Evolutionary conservation across 2,113 vertebrate genomes (phyloP), one percentile per base, ranked within the genome.

Genomic region (Hippocampus mohnikei): DNA sequence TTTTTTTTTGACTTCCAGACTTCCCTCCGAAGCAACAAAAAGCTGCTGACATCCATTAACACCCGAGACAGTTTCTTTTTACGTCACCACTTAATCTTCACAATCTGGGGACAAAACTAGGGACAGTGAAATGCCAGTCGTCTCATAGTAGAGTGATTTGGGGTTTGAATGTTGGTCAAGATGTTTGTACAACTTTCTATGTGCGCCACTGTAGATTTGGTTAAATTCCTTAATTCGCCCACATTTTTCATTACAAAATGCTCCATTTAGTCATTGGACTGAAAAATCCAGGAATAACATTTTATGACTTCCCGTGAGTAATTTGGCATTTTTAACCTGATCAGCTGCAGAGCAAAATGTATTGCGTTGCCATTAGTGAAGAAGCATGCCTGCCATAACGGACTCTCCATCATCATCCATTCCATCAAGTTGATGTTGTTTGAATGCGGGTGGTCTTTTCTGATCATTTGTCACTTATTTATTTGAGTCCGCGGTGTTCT

Each of bases 21-120:
- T 15, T 2, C 56, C 25, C 12, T 29, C 13, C 25, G 8, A 59
- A 60, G 58, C 27, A 29, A 60, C 27, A 60, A 20, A 18, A 37
- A 60, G 27, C 58, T 60, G 56, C 27, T 60, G 27, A 60, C 58
- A 60, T 20, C 58, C 27, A 60, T 60, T 60, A 60, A 33, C 27
- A 33, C 27, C 37, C 18, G 58, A 60, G 58, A 18, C 58, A 60
- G 27, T 60, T 60, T 60, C 27, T 3, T 60, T 60, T 60, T 29
- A 60, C 15, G 27, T 29, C 27, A 33, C 25, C 58, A 60, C 7
- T 33, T 60, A 33, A 33, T 33, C 58, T 18, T 16, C 27, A 60
- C 7, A 27, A 29, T 8, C 6, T 33, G 25, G 7, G 58, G 23
- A 58, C 55, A 58, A 58, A 27, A 58, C 23, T 15, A 27, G 23